These are phyloP conservation scores for Hepsetus odoe DNA, from an alignment of 2,113 vertebrate genomes.

Conservation along the genomic window DNA sequence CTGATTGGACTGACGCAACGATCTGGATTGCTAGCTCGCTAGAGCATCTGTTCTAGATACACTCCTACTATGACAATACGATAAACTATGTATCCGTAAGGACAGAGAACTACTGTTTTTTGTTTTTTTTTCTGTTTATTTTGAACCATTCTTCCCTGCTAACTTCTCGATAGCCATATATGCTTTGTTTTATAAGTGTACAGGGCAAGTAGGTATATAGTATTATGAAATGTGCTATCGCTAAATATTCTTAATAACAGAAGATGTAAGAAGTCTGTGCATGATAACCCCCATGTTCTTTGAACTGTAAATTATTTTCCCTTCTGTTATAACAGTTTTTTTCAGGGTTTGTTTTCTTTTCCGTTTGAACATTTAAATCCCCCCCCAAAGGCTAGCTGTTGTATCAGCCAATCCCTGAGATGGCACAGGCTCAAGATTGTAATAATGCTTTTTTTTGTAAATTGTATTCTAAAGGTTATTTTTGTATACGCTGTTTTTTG, in stretches of 20 bases:
- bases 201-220: conserved; percentile 93
- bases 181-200: conserved; percentile 94
- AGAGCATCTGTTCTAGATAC: conserved; percentile 82
- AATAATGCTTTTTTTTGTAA: conserved; percentile 91
- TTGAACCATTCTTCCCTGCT: conserved; percentile 65
- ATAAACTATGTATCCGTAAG: conserved; percentile 79
- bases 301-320: conserved; percentile 95
- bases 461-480: conserved; percentile 99
- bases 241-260: conserved; percentile 91
- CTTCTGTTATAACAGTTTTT: conserved; percentile 86
- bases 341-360: conserved; percentile 74
- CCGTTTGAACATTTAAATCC: conserved; percentile 19
- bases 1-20: conserved; percentile 18
- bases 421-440: conserved; percentile 89
- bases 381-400: conserved; percentile 68
- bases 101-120: conserved; percentile 87
- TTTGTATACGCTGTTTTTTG: conserved; percentile 90
- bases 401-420: conserved; percentile 80
- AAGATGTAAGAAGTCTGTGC: conserved; percentile 97
- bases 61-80: conserved; percentile 76
- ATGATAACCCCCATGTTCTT: conserved; percentile 84
- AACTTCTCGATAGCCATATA: conserved; percentile 82
- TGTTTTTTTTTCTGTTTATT: conserved; percentile 1
- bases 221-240: conserved; percentile 87
- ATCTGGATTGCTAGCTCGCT: conserved; percentile 59